Evolutionary conservation across 2,113 vertebrate species (phyloP).

Genomic region (Condylura cristata): DNA sequence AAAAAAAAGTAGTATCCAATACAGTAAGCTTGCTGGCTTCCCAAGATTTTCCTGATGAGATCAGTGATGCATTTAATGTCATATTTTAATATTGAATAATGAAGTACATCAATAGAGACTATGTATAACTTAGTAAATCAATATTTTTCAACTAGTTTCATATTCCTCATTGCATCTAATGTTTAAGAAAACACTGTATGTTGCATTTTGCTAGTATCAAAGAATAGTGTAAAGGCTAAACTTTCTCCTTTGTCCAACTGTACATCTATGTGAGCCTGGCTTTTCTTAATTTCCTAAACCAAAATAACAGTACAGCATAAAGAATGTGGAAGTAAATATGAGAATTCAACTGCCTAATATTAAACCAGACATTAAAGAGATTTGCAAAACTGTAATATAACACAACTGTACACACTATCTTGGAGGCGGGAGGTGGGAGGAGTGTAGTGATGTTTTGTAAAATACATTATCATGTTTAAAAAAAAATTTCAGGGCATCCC

Average conservation of each 20-base stretch:
- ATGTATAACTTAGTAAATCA: background rate
- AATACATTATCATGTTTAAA: background rate
- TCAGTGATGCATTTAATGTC: conserved; percentile 8
- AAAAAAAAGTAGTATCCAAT: background rate
- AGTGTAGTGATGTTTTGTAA: background rate
- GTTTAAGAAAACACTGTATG: conserved; percentile 10
- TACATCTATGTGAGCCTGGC: background rate
- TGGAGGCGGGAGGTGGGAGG: background rate
- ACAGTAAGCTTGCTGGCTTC: background rate
- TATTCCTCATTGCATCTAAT: background rate
- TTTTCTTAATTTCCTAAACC: conserved; percentile 14
- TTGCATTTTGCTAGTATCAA: background rate
- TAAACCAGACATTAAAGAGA: background rate
- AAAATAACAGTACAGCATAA: background rate
- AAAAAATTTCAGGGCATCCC: no score
- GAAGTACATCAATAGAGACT: background rate
- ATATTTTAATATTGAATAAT: background rate
- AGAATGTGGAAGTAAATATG: background rate
- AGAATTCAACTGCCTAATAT: background rate
- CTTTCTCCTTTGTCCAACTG: background rate
- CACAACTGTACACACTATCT: background rate
- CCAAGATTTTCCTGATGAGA: background rate
- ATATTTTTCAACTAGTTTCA: conserved; percentile 23
- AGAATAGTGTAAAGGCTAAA: background rate
- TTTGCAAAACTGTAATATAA: conserved; percentile 39